Evolutionary conservation across 2,797 vertebrate genomes (phyloP).

Genomic region (Amazonetta brasiliensis): DNA sequence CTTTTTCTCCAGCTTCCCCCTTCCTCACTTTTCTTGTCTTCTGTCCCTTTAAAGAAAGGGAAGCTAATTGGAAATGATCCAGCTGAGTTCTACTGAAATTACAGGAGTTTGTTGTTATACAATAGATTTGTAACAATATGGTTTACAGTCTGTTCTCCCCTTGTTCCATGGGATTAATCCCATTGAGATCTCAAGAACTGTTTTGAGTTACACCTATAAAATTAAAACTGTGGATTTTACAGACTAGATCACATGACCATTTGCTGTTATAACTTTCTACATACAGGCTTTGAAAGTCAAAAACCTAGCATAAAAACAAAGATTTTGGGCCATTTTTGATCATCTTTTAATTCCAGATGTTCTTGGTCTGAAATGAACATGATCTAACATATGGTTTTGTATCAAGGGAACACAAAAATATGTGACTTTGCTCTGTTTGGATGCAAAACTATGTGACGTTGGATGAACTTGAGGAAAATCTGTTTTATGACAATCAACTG

Average conservation of each 20-base stretch:
- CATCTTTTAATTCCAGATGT: not conserved
- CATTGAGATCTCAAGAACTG: not conserved
- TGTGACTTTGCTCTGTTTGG: not conserved
- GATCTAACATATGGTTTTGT: not conserved
- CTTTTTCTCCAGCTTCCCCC: not conserved
- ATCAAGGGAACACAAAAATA: not conserved
- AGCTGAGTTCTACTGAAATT: not conserved
- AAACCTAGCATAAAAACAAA: not conserved
- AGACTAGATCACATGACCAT: not conserved
- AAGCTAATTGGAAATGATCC: not conserved
- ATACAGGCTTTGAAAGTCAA: not conserved
- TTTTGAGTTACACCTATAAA: not conserved
- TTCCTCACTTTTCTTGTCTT: not conserved
- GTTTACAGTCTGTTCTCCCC: not conserved
- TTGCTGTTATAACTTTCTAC: not conserved
- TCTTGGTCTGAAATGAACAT: not conserved
- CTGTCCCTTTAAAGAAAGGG: not conserved
- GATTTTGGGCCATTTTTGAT: not conserved
- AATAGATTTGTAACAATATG: conserved; percentile 5
- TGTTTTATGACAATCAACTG: not conserved
- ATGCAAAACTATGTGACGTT: not conserved
- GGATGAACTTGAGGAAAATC: not conserved
- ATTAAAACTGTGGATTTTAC: conserved; percentile 3
- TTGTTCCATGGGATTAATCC: not conserved
- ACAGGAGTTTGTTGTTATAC: not conserved